These are phyloP conservation scores for Chaetodon trifasciatus DNA, from an alignment of 2,797 vertebrate genomes.

Conservation along the genomic window DNA sequence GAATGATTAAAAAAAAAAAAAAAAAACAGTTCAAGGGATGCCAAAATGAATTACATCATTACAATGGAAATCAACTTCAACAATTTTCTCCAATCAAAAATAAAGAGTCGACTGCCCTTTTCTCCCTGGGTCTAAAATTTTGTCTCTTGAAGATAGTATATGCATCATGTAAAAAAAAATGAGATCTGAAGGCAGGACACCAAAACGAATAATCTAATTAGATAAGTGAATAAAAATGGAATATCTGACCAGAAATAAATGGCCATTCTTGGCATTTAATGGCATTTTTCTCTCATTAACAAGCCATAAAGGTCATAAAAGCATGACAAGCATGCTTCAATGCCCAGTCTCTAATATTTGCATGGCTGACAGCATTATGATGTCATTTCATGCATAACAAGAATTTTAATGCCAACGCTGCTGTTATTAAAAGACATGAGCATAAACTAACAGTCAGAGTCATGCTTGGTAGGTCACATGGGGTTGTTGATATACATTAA, in stretches of 20 bases:
- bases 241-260: background rate
- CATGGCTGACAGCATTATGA: slow-evolving; percentile 8
- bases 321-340: slow-evolving; percentile 15
- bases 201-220: background rate
- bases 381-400: slow-evolving; percentile 15
- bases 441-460: background rate
- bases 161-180: no score
- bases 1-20: no score
- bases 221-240: background rate
- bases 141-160: no score
- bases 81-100: no score
- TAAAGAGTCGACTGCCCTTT: no score
- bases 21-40: no score
- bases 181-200: no score
- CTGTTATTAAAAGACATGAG: background rate
- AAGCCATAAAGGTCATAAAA: slow-evolving; percentile 12
- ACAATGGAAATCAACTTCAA: no score
- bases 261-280: slow-evolving; percentile 13
- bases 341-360: slow-evolving; percentile 23
- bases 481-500: background rate
- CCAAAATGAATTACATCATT: no score
- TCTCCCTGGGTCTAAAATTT: no score
- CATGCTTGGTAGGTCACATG: background rate
- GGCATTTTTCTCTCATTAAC: slow-evolving; percentile 31
- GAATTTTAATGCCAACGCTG: slow-evolving; percentile 12